Base-by-base conservation (phyloP, 2,888 invertebrate genomes). In the Nowickia ferox region DNA sequence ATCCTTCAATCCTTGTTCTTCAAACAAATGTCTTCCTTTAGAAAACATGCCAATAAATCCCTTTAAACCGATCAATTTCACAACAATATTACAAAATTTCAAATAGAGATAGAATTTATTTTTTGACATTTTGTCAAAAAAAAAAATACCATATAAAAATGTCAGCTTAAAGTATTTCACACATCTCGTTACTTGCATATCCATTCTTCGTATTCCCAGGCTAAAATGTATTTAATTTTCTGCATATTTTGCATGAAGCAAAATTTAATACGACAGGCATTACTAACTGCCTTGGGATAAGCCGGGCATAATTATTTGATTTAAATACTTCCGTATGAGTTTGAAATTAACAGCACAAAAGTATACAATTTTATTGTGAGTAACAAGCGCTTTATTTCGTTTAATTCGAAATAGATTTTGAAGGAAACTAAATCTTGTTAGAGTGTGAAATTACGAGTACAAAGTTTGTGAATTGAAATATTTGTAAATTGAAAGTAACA, bases 261-360 rank as follows among this genome's bases (percentile, higher is more conserved):
- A 71, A 13, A 74, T 83, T 90, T 83, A 89, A 90, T 88, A 88
- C 82, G 90, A 91, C 91, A 90, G 81, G 89, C 90, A 87, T 90
- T 66, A 68, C 79, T 76, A 87, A 87, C 88, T 88, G 87, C 66
- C 44, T 68, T 44, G 40, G 84, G 77, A 80, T 84, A 86, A 76
- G 76, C 84, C 69, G 17, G 51, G 80, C 72, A 81, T 77, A 87
- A 87, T 84, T 84, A 71, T 75, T 72, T n/a, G 19, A 17, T 66
- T 59, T 82, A 87, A 87, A 82, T 84, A 82, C 82, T 84, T 84
- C 82, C 82, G 84, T 87, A 87, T 87, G 82, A 84, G 72, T 75
- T 76, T 84, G 78, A 82, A 84, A 87, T 87, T 71, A 55, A 44
- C 57, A 61, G 55, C 46, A 69, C 22, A 17, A 15, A 6, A n/a